Percentiles rank a stretch among this genome's conserved stretches.
Evolutionary conservation across 1,140 invertebrate species (phyloP).

Genomic region (Zaprionus tsacasi): DNA sequence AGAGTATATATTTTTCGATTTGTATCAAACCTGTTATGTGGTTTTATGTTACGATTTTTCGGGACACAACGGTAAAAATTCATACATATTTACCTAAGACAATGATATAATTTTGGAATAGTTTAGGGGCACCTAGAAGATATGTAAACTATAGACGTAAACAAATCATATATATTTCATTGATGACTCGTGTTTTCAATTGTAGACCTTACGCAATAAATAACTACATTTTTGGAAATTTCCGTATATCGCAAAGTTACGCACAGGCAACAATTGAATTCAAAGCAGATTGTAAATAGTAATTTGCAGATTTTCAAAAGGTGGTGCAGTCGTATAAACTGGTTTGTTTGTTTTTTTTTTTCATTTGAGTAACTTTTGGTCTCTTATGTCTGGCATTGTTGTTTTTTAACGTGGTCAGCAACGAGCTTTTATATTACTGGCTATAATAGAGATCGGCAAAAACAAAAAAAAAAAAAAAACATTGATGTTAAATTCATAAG

Average conservation of each 20-base stretch:
- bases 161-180: not conserved
- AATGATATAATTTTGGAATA: not conserved
- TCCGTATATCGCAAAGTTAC: not conserved
- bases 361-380: slow-evolving; percentile 26
- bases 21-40: slow-evolving; percentile 12
- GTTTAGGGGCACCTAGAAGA: not conserved
- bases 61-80: not conserved
- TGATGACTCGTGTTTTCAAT: not conserved
- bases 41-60: not conserved
- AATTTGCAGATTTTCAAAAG: slow-evolving; percentile 17
- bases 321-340: slow-evolving; percentile 47
- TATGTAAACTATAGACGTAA: not conserved
- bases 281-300: slow-evolving; percentile 9
- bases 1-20: not conserved
- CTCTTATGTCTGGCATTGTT: slow-evolving; percentile 38
- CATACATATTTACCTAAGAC: not conserved
- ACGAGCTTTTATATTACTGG: slow-evolving; percentile 20
- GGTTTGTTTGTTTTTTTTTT: slow-evolving; percentile 42
- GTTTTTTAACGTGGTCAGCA: slow-evolving; percentile 50
- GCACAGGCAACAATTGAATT: not conserved
- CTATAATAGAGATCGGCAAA: slow-evolving; percentile 28
- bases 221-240: not conserved
- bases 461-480: not conserved
- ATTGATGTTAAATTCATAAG: slow-evolving; percentile 9
- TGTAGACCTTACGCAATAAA: not conserved